phyloP scores from a whole-genome alignment of 2,113 vertebrate species.

The Silurus asotus region DNA sequence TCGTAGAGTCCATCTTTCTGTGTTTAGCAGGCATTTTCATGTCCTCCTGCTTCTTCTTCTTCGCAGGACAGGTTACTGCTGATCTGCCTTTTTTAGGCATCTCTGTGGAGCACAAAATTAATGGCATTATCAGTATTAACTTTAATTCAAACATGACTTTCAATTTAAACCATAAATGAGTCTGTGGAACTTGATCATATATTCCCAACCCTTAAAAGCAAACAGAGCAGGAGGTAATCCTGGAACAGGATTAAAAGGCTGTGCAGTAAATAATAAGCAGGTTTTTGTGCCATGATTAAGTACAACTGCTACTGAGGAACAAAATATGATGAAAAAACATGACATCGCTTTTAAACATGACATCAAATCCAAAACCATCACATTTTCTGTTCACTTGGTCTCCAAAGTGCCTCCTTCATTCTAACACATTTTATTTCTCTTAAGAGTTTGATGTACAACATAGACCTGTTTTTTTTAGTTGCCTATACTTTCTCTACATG shows the following conservation, averaged over 20 bases:
- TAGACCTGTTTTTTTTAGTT: not conserved
- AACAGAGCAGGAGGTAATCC: not conserved
- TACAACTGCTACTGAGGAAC: not conserved
- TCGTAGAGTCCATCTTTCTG: constrained; percentile 55
- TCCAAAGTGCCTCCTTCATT: not conserved
- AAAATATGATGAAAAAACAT: not conserved
- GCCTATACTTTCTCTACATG: not conserved
- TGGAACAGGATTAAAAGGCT: not conserved
- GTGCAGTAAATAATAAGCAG: too few relatives aligned
- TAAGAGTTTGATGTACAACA: not conserved
- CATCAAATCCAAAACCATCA: not conserved
- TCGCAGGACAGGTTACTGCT: not conserved
- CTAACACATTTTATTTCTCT: not conserved
- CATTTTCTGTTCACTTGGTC: not conserved
- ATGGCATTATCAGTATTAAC: not conserved
- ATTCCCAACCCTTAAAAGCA: not conserved
- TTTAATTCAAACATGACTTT: not conserved
- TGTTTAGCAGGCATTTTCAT: constrained; percentile 62
- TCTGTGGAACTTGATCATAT: not conserved
- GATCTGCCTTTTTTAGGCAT: constrained; percentile 79
- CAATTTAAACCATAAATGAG: not conserved
- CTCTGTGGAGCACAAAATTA: constrained; percentile 14
- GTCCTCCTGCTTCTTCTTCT: constrained; percentile 41
- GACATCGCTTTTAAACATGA: not conserved
- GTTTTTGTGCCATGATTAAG: not conserved